Evolutionary conservation across 2,888 invertebrate genomes (phyloP), one percentile per base, ranked within the genome.

Genomic region (Tiphia femorata): DNA sequence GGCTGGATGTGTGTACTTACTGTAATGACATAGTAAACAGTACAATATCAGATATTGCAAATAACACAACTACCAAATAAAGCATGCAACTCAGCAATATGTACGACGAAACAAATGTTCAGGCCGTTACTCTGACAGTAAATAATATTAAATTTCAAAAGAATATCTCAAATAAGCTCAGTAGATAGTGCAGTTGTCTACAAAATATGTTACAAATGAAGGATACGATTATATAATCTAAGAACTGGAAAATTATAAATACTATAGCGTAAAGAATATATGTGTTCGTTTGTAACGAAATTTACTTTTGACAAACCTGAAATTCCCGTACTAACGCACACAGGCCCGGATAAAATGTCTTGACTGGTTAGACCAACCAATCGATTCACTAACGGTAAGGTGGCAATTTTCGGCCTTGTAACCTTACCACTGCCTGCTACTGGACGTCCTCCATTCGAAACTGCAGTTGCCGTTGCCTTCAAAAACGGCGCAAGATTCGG

Each of bases 391-490:
- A 84, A 77, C 49, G 83, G 67, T 47, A 82, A 73, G 20, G 77
- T 73, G 10, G 72, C 64, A 44, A 82, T 58, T 73, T 84, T 83
- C 62, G 86, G 84, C 64, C 89, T 87, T 56, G 86, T 84, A 58
- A 85, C 84, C 49, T 87, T 84, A 42, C 84, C 81, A 46, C 86
- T 86, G 30, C 86, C 83, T 23, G 86, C 85, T 10, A 86, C 82
- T 17, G 91, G 88, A 75, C 89, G 89, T 16, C 90, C 75, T 54
- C 90, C 89, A 75, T 89, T 89, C 58, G 91, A 87, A 23, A 94
- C 89, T 48, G 89, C 90, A 75, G 88, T 89, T 57, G 88, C 87
- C 27, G 89, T 86, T 41, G 90, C 88, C 77, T 90, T 90, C 71
- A 92, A 86, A 78, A 89, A 91, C 52, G 89, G 88, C 64, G 89